Evolutionary conservation across 2,113 vertebrate species (phyloP).

Genomic region (Bujurquina vittata): DNA sequence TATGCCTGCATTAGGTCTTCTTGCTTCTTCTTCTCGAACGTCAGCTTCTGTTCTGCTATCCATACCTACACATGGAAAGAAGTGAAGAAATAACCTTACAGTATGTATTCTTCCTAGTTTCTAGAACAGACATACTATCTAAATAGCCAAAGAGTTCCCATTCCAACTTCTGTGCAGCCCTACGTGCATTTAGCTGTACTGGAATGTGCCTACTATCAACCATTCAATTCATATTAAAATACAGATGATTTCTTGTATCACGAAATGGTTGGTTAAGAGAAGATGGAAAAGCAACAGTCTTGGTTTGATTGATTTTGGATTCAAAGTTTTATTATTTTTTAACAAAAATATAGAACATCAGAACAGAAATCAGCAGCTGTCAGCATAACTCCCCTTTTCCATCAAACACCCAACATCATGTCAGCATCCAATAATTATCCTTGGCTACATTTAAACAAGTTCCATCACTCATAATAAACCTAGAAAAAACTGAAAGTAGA

Average conservation of each 20-base stretch:
- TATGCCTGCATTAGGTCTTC: constrained; percentile 98
- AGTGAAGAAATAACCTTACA: not conserved
- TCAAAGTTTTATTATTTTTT: no score
- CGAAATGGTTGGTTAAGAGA: not conserved
- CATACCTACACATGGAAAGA: constrained; percentile 86
- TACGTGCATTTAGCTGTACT: no score
- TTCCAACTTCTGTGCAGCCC: not conserved
- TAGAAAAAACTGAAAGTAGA: no score
- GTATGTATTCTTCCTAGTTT: not conserved
- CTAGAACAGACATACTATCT: no score
- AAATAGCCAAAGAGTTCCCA: not conserved
- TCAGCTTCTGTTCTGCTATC: constrained; percentile 99
- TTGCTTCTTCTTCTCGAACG: constrained; percentile 96
- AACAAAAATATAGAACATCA: no score
- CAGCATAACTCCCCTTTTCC: no score
- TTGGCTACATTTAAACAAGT: no score
- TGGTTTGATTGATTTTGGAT: not conserved
- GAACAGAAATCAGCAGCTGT: no score
- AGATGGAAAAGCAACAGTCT: not conserved
- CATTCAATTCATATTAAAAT: not conserved
- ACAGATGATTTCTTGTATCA: not conserved
- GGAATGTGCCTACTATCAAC: not conserved
- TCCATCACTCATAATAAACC: no score
- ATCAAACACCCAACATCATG: no score
- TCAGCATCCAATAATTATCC: no score